Conservation (phyloP, 1,140 invertebrate species). For the Heliconius himera region DNA sequence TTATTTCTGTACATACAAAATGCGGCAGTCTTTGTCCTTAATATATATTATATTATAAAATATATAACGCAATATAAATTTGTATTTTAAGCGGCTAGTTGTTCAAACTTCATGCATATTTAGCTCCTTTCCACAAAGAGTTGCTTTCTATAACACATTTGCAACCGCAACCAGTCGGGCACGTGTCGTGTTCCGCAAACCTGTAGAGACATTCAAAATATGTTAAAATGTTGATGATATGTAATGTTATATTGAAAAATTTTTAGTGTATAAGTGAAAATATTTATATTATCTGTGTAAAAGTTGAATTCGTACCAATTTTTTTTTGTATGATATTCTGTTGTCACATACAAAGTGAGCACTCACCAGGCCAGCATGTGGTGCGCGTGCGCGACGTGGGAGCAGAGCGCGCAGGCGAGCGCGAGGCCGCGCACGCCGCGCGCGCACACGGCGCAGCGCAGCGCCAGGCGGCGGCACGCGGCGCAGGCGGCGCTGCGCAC, state of each 20-base stretch:
- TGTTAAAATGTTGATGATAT: too few relatives aligned
- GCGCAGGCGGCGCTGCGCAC: slow-evolving; percentile 78
- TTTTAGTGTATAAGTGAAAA: neutral
- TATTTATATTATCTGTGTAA: neutral
- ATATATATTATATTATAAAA: slow-evolving; percentile 24
- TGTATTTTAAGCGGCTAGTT: neutral
- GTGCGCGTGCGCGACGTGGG: slow-evolving; percentile 95
- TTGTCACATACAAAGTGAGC: too few relatives aligned
- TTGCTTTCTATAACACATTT: slow-evolving; percentile 87
- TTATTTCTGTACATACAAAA: slow-evolving; percentile 48
- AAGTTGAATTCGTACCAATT: too few relatives aligned
- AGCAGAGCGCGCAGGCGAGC: slow-evolving; percentile 92
- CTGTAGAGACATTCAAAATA: slow-evolving; percentile 37
- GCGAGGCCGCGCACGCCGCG: slow-evolving; percentile 92
- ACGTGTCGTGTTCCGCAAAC: slow-evolving; percentile 79
- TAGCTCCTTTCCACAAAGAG: slow-evolving; percentile 69
- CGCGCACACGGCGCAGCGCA: slow-evolving; percentile 92
- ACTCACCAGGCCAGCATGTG: slow-evolving; percentile 84
- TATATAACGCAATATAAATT: slow-evolving; percentile 21
- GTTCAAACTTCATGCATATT: slow-evolving; percentile 54
- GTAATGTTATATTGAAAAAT: neutral
- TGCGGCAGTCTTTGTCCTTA: slow-evolving; percentile 55
- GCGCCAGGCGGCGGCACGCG: slow-evolving; percentile 86
- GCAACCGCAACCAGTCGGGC: slow-evolving; percentile 93
- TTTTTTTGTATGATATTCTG: too few relatives aligned